Percentiles rank a stretch among this genome's conserved stretches.
Evolutionary conservation across 1,140 invertebrate genomes (phyloP).

Genomic region (Drosophila pruinosa): DNA sequence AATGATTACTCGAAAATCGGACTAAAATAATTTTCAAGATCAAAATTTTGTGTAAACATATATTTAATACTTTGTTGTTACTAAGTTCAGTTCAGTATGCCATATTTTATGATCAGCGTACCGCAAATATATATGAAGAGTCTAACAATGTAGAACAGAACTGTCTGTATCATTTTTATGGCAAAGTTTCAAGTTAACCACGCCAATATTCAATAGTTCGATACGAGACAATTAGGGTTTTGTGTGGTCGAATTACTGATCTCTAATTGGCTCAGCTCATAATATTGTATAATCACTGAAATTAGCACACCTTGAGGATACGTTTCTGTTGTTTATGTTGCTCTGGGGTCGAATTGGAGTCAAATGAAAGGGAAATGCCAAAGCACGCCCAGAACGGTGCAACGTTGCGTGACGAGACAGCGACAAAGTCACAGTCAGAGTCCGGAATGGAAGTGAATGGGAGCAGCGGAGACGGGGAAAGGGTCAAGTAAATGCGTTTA

Average conservation of each 20-base stretch:
- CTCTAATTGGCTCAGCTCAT: conserved; percentile 7
- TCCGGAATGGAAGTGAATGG: background rate
- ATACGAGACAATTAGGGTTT: background rate
- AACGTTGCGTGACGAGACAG: conserved; percentile 61
- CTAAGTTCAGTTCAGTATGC: no score
- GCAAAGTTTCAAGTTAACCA: background rate
- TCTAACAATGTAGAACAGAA: no score
- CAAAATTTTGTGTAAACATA: no score
- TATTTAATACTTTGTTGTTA: no score
- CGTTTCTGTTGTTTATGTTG: background rate
- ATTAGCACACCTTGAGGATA: conserved; percentile 56
- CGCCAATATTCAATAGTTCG: background rate
- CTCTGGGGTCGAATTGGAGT: background rate
- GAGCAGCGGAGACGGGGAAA: background rate
- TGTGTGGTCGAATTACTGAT: conserved; percentile 20
- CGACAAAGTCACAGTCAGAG: background rate
- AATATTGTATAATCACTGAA: conserved; percentile 35
- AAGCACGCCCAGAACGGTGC: conserved; percentile 67
- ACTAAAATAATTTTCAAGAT: no score
- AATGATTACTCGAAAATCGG: no score
- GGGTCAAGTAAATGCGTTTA: conserved; percentile 34
- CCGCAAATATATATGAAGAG: no score
- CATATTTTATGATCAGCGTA: no score
- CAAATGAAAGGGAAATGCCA: conserved; percentile 70
- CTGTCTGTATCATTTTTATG: no score